Evolutionary conservation across 2,888 invertebrate species (phyloP), one percentile per base, ranked within the genome.

Genomic region (Nycteola revayana): DNA sequence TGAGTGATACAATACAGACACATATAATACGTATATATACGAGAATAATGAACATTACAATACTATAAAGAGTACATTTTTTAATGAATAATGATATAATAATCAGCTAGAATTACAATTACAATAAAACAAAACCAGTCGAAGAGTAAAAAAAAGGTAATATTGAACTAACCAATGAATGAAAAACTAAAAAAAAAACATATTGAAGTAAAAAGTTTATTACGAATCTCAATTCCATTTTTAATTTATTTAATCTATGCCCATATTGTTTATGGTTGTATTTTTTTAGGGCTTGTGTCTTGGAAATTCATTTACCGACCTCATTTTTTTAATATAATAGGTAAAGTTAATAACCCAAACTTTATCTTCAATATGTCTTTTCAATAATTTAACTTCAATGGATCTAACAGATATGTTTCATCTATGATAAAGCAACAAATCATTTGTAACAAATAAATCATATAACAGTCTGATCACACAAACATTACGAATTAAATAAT

Each of bases 401-500:
- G 51, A 65, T 58, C 73, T 83, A 84, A 74, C 68, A 81, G 82
- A 86, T 85, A 86, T 83, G 85, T 86, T 71, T 71, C 75, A 75
- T 75, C 66, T 73, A 75, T 59, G 62, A 81, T 76, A 82, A 85
- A 82, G 83, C 82, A 87, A 86, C 85, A 87, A 86, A 68, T 78
- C 70, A 79, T 70, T 66, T 80, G 72, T 84, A 88, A 88, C 87
- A 87, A 86, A 82, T 83, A 87, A 88, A 85, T 75, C 84, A 87
- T 86, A 61, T 84, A 88, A 87, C 87, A 88, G 86, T 86, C 84
- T 87, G 85, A 85, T 84, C 85, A 87, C 87, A 85, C 87, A 70
- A 83, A 75, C 78, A 83, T 87, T 86, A 86, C 82, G 85, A 85
- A 86, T 86, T 87, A 87, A 87, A 87, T 85, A 79, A 79, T 78